Conservation (phyloP, 35 echinoderm and acorn worm species). For the Stichopus chloronotus region DNA sequence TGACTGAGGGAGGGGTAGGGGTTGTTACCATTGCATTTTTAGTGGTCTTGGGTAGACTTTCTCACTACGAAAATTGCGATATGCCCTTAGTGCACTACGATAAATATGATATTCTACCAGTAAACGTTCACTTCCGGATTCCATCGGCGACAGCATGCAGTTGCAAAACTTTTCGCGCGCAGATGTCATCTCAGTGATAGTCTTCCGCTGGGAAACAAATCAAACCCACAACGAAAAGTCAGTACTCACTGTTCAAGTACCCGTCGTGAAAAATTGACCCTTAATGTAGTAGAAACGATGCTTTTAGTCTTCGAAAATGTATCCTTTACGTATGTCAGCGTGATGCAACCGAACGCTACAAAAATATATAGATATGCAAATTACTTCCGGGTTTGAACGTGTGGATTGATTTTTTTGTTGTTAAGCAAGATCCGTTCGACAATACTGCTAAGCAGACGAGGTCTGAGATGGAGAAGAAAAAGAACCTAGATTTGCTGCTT, state of each 20-base stretch:
- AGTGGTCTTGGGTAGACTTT: too few relatives aligned
- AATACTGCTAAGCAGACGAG: not conserved
- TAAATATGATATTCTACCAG: not conserved
- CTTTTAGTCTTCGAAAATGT: not conserved
- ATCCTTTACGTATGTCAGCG: not conserved
- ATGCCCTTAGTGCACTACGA: too few relatives aligned
- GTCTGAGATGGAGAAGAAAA: constrained; percentile 53
- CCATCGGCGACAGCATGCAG: constrained; percentile 5
- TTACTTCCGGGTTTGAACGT: constrained; percentile 78
- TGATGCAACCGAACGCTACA: not conserved
- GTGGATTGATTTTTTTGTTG: constrained; percentile 49
- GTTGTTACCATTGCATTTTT: too few relatives aligned
- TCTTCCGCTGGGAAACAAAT: constrained; percentile 32
- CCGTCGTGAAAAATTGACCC: not conserved
- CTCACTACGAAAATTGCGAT: too few relatives aligned
- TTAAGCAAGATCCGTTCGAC: constrained; percentile 10
- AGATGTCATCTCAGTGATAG: not conserved
- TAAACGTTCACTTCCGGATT: constrained; percentile 34
- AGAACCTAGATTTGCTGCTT: constrained; percentile 83
- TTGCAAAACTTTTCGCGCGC: constrained; percentile 41
- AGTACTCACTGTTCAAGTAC: not conserved
- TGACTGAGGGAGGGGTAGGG: too few relatives aligned
- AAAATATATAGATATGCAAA: constrained; percentile 71
- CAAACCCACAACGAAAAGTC: not conserved
- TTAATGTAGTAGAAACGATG: not conserved